Evolutionary conservation across 2,113 vertebrate species (phyloP), one percentile per base, ranked within the genome.

Genomic region (Xiphias gladius): DNA sequence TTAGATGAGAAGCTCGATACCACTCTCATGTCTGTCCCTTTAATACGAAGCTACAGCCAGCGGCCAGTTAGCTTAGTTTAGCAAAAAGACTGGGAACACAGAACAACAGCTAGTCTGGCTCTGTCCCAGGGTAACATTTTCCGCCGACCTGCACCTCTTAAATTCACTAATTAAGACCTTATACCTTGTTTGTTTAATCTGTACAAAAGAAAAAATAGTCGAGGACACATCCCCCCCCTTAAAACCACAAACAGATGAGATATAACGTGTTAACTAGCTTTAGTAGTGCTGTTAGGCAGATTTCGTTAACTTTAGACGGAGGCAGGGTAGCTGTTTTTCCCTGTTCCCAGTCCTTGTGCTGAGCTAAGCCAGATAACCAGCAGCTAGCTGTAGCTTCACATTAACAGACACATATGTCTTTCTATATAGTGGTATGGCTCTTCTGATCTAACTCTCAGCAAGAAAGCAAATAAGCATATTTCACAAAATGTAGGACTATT

Each of bases 381-480:
- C 52, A 32, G 41, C 65, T 32, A 17, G 17, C 54, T 76, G 26
- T 70, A 19, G 22, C 43, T 59, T 59, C 52, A 61, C 5, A 58
- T 35, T 58, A 63, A 71, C 12, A 26, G 41, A 63, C 39, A 41
- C 7, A 72, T 71, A 43, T 17, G 4, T 26, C 10, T 16, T 12
- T 55, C n/a, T 55, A 24, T 55, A 24, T 24, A 24, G 12, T 55
- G n/a, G 28, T 66, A 35, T 63, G 37, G 17, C 75, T 79, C 65
- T 24, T 66, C 62, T 74, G 14, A 39, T 59, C 30, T 46, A 35
- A 57, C 64, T 48, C 43, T 55, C 16, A 62, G 54, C 24, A 50
- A 41, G 12, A 57, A 16, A 74, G 10, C 4, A 10, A 66, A 70
- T 28, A 17, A 32, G 14, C 5, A 0, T 39, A 48, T 48, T 39